phyloP scores from a whole-genome alignment of 2,797 vertebrate species.

The Cynopterus sphinx region DNA sequence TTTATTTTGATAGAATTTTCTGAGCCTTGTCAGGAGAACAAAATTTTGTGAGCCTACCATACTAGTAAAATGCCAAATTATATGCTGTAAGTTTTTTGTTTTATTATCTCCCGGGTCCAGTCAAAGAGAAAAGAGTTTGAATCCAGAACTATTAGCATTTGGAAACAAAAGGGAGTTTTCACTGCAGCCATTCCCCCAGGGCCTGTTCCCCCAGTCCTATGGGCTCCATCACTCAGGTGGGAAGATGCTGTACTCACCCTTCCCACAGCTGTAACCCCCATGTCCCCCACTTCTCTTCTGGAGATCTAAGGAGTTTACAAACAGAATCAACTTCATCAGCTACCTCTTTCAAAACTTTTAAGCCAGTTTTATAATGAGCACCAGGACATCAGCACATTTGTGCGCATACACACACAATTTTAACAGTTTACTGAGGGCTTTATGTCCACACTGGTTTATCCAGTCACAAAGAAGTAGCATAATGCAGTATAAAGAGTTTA shows the following conservation, averaged over 20 bases:
- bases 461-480: not conserved
- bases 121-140: conserved; percentile 78
- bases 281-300: not conserved
- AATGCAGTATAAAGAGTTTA: not conserved
- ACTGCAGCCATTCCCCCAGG: not conserved
- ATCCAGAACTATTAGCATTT: conserved; percentile 78
- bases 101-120: conserved; percentile 77
- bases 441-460: not conserved
- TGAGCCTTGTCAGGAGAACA: conserved; percentile 79
- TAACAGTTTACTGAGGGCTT: not conserved
- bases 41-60: conserved; percentile 77
- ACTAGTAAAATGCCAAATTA: conserved; percentile 81
- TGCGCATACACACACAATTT: too few relatives aligned
- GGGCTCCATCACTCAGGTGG: not conserved
- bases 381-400: not conserved
- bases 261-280: not conserved
- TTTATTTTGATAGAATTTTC: conserved; percentile 82
- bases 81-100: conserved; percentile 79
- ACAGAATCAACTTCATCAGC: not conserved
- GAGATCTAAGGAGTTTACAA: conserved; percentile 11
- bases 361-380: not conserved
- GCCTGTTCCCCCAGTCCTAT: not conserved
- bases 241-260: not conserved
- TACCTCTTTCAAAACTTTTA: conserved; percentile 4
- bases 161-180: conserved; percentile 74